These are phyloP conservation scores for Andrena bicolor DNA, from an alignment of 2,888 invertebrate genomes.

Conservation along the genomic window DNA sequence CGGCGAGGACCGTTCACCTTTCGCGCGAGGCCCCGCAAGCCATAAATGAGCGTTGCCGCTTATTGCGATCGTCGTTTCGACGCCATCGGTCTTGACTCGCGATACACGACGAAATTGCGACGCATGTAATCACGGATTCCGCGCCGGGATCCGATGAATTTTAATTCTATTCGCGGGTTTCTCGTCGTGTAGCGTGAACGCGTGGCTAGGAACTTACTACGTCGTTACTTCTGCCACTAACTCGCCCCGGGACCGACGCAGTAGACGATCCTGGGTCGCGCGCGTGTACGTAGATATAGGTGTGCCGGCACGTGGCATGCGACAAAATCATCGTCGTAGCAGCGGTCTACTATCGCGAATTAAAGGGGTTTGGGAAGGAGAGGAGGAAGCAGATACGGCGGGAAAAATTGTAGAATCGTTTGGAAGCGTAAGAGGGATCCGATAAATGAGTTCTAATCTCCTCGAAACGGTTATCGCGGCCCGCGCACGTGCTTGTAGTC, in stretches of 20 bases:
- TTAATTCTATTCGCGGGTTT: slow-evolving; percentile 58
- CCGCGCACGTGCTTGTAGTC: neutral
- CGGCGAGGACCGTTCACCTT: slow-evolving; percentile 45
- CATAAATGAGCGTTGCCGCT: slow-evolving; percentile 1
- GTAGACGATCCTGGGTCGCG: slow-evolving; percentile 42
- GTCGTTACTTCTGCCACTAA: slow-evolving; percentile 44
- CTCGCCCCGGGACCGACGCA: slow-evolving; percentile 47
- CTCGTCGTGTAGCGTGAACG: slow-evolving; percentile 26
- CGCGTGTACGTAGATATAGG: slow-evolving; percentile 17
- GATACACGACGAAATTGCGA: slow-evolving; percentile 33
- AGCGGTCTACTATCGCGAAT: slow-evolving; percentile 20
- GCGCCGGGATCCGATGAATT: slow-evolving; percentile 48
- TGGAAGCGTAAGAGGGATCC: neutral
- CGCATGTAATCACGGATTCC: slow-evolving; percentile 1
- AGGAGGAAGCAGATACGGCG: slow-evolving; percentile 11
- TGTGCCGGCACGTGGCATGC: slow-evolving; percentile 60
- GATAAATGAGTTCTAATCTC: slow-evolving; percentile 30
- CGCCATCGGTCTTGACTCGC: slow-evolving; percentile 24
- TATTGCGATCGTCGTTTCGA: slow-evolving; percentile 21
- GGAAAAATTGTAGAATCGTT: slow-evolving; percentile 21
- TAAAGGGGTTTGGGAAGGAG: slow-evolving; percentile 15
- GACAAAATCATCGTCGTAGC: slow-evolving; percentile 48
- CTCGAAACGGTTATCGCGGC: neutral
- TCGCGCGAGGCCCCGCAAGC: slow-evolving; percentile 20
- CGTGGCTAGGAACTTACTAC: slow-evolving; percentile 58